Conservation (phyloP, 2,888 invertebrate genomes). For the Odontocolon sp. region DNA sequence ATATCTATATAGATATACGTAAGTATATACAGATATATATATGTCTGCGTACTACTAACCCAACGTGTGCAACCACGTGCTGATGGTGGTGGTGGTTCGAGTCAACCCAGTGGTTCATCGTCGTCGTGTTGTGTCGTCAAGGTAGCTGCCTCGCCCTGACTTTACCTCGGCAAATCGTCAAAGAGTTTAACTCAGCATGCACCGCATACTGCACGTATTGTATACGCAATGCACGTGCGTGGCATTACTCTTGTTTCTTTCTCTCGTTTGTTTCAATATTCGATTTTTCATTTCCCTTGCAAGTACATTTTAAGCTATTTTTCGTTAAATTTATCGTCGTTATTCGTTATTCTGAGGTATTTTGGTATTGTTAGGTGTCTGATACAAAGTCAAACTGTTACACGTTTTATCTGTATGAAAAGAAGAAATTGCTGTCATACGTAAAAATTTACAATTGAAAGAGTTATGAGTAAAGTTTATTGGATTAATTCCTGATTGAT, state of each 20-base stretch:
- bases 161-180: conserved; percentile 57
- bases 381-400: too few relatives aligned
- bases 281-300: neutral
- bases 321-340: too few relatives aligned
- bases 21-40: neutral
- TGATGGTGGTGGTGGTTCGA: neutral
- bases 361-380: too few relatives aligned
- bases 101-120: conserved; percentile 11
- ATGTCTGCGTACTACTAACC: neutral
- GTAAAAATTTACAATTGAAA: too few relatives aligned
- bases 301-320: neutral
- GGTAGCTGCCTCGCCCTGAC: conserved; percentile 63
- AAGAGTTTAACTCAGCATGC: conserved; percentile 50
- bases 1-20: neutral
- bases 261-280: too few relatives aligned
- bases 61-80: conserved; percentile 7
- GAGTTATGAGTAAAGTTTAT: too few relatives aligned
- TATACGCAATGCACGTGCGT: conserved; percentile 21
- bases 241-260: conserved; percentile 43
- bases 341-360: too few relatives aligned
- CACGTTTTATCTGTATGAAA: too few relatives aligned
- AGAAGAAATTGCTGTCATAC: too few relatives aligned
- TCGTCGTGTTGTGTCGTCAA: conserved; percentile 44
- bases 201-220: conserved; percentile 21
- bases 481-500: too few relatives aligned